Conservation (phyloP, 2,888 invertebrate genomes). For the Macropis europaea region DNA sequence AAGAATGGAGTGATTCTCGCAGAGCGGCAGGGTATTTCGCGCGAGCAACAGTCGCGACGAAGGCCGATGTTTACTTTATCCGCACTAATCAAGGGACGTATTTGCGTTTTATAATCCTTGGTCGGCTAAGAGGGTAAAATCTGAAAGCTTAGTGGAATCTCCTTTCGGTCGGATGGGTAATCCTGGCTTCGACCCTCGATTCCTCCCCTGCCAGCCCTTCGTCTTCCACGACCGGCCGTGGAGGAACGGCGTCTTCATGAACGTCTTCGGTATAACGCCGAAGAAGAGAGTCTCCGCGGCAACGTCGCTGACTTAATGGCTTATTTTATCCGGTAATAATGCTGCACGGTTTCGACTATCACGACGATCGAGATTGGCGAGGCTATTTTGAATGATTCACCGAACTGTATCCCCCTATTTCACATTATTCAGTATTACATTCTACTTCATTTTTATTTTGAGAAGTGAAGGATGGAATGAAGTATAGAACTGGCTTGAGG, state of each 20-base stretch:
- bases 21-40: conserved; percentile 44
- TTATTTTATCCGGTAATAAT: conserved; percentile 77
- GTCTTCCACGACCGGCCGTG: conserved; percentile 45
- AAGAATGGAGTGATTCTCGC: conserved; percentile 34
- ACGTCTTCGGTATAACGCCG: conserved; percentile 64
- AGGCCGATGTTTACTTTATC: conserved; percentile 77
- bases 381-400: conserved; percentile 15
- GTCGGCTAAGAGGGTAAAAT: conserved; percentile 78
- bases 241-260: conserved; percentile 60
- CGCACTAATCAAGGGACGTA: conserved; percentile 79
- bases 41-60: conserved; percentile 58
- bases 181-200: conserved; percentile 63
- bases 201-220: conserved; percentile 47
- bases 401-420: neutral
- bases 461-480: too few relatives aligned
- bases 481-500: too few relatives aligned
- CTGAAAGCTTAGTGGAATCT: conserved; percentile 78
- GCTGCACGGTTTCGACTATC: conserved; percentile 61
- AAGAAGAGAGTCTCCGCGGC: conserved; percentile 53
- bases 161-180: conserved; percentile 74
- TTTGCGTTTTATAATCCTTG: conserved; percentile 79
- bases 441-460: neutral
- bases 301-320: conserved; percentile 74
- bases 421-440: neutral
- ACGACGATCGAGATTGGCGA: conserved; percentile 19